These are phyloP conservation scores for Beroe forskalii DNA, from an alignment of 37 sponge, comb jelly and placozoan genomes.

Conservation along the genomic window DNA sequence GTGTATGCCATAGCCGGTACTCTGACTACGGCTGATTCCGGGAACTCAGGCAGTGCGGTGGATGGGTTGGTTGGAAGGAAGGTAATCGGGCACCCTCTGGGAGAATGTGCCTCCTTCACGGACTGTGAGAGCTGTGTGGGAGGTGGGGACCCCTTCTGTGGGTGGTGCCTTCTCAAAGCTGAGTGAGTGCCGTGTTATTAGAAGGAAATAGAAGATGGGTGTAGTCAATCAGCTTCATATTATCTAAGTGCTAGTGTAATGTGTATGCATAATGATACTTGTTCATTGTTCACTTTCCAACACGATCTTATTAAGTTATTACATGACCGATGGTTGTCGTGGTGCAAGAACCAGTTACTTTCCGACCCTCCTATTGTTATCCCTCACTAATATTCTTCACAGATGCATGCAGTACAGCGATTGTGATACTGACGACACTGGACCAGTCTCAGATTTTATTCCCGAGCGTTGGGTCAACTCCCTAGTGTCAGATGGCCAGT, in stretches of 20 bases:
- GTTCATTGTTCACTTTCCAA: no score
- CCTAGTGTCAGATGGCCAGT: background rate
- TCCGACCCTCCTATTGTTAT: no score
- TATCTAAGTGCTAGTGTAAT: no score
- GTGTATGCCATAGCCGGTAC: background rate
- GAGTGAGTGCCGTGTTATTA: no score
- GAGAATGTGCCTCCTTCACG: background rate
- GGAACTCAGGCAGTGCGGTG: background rate
- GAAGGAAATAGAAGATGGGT: no score
- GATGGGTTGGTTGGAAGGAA: background rate
- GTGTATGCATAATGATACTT: no score
- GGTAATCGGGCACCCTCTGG: slow-evolving; percentile 26
- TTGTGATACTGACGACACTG: slow-evolving; percentile 6
- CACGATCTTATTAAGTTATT: no score
- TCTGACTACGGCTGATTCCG: background rate
- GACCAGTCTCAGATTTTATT: no score
- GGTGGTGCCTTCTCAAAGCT: slow-evolving; percentile 60
- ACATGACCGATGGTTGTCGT: no score
- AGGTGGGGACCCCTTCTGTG: slow-evolving; percentile 51
- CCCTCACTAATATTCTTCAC: no score
- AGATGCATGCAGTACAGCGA: slow-evolving; percentile 59
- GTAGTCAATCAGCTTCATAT: no score
- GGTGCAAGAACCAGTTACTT: no score
- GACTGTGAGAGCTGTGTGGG: slow-evolving; percentile 22
- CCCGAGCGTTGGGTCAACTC: slow-evolving; percentile 32